Evolutionary conservation across 1,140 invertebrate species (phyloP), one percentile per base, ranked within the genome.

Genomic region (Hypsibius dujardini): DNA sequence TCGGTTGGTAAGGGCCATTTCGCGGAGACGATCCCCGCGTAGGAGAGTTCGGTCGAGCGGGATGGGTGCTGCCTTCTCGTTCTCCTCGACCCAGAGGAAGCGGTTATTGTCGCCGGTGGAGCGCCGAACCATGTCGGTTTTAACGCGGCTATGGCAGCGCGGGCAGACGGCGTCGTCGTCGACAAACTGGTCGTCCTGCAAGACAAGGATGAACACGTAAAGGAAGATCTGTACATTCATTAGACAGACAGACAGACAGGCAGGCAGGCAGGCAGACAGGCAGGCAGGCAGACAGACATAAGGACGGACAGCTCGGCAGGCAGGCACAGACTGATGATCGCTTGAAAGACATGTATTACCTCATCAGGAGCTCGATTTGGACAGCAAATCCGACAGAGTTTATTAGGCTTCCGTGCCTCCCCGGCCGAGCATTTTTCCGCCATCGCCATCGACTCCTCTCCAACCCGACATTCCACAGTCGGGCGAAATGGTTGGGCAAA

Each of bases 1-100:
- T 7, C 62, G 62, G 42, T 67, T 67, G 3, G 62, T 15, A 3
- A 67, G 62, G 3, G 12, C 62, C 62, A 67, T 67, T 42, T 67
- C 62, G 12, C 62, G 62, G 42, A 67, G 42, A 42, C 62, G 62
- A 3, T 67, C 62, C 42, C 45, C 42, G 12, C 62, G 62, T 45
- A 15, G 12, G 12, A 67, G 62, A 15, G 12, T 42, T 7, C 3
- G 12, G 12, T 12, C 12, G 12, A 67, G 62, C 42, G 12, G 3
- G 62, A 45, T 42, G 62, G 62, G 62, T 45, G 12, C 42, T 67
- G 50, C n/a, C n/a, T 7, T 56, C 7, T 56, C n/a, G 50, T 56
- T 56, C 50, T 56, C 50, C n/a, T 56, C 50, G 50, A 56, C n/a
- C 7, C n/a, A 56, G 50, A 7, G n/a, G 50, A 56, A 56, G 7